Base-by-base conservation (phyloP, 2,113 vertebrate species). In the Hippocampus mohnikei region DNA sequence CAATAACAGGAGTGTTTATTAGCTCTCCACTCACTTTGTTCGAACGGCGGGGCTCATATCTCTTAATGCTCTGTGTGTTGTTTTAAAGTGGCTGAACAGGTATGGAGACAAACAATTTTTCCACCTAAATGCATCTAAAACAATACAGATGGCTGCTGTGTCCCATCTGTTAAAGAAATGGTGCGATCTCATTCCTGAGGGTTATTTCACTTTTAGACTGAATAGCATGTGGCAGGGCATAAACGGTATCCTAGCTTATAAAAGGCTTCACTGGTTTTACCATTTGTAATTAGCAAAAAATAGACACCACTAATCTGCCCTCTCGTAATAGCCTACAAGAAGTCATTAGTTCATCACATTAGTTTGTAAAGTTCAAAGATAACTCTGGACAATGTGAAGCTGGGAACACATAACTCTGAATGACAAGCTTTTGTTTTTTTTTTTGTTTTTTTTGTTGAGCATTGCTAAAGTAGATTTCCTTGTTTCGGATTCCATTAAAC, bases 271-370 rank as follows among this genome's bases (percentile, higher is more conserved):
- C 81, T 90, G 83, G 82, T 88, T 89, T 91, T 89, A 91, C 76
- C 84, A 88, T 89, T 90, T 88, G 87, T 87, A 89, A 89, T 91
- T 89, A 91, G 88, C 87, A 88, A 90, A 89, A 89, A 89, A 89
- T 89, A 91, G 85, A 89, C 83, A 79, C 81, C 75, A 80, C 79
- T 86, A 87, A 89, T 89, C 81, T 69, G 83, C 84, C 85, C 84
- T 77, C 81, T 85, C 69, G 75, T 85, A 87, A 87, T 88, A 87
- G 88, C 66, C 79, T 82, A 75, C 76, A 76, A 82, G 81, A 84
- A 88, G 86, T 83, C 83, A 83, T 90, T 89, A 84, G 85, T 88
- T 91, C 79, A 84, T 84, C 81, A 69, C 83, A 82, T 87, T 85
- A 87, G 80, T 91, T 88, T 78, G 76, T 68, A 78, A 89, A 90